These are phyloP conservation scores for Tetrapedia diversipes DNA, from an alignment of 2,888 invertebrate species.

Conservation along the genomic window DNA sequence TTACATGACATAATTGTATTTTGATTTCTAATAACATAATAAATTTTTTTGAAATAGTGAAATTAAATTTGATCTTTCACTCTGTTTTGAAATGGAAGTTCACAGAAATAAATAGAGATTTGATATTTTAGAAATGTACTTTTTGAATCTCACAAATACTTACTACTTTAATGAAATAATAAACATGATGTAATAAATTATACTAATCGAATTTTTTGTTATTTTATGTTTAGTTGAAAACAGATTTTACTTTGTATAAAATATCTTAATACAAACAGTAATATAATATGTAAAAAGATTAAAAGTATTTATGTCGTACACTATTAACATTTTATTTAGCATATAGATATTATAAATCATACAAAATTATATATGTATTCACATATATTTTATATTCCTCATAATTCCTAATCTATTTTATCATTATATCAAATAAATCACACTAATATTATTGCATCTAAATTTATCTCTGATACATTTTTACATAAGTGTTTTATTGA, in stretches of 20 bases:
- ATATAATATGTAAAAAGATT: background rate
- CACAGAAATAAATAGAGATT: too few species aligned
- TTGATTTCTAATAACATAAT: background rate
- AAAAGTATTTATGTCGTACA: constrained; percentile 72
- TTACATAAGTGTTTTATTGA: background rate
- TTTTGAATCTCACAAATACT: too few species aligned
- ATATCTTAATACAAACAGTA: background rate
- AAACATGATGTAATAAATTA: background rate
- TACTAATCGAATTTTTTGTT: background rate
- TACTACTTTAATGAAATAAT: too few species aligned
- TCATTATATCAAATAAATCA: constrained; percentile 19
- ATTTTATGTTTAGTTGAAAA: background rate
- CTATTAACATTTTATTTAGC: constrained; percentile 77
- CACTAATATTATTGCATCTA: constrained; percentile 17
- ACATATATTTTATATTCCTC: constrained; percentile 17
- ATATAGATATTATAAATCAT: constrained; percentile 78
- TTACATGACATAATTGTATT: background rate
- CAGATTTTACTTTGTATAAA: background rate
- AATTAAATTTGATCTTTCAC: constrained; percentile 6
- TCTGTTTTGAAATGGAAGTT: too few species aligned
- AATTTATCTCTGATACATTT: background rate
- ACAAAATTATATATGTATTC: constrained; percentile 76
- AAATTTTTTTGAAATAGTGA: background rate
- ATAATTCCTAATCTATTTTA: constrained; percentile 55
- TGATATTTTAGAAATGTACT: background rate